phyloP scores from a whole-genome alignment of 2,888 invertebrate species.

The Zygaena filipendulae region DNA sequence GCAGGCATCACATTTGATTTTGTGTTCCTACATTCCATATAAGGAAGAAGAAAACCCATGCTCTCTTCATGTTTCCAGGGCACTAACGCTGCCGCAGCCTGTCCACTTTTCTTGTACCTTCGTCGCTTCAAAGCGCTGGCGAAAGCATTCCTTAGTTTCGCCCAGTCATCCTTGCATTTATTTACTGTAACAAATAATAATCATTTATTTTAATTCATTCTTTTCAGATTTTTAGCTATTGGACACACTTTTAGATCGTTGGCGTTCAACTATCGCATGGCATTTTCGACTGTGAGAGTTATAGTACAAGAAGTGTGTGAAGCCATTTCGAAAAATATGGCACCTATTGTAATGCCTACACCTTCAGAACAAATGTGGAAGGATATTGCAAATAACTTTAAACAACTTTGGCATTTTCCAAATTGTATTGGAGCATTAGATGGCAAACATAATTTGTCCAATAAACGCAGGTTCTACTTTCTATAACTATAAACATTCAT shows the following conservation, averaged over 20 bases:
- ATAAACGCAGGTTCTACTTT: slow-evolving; percentile 9
- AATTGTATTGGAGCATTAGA: slow-evolving; percentile 13
- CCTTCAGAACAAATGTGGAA: slow-evolving; percentile 15
- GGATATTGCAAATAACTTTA: slow-evolving; percentile 13
- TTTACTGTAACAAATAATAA: slow-evolving; percentile 15
- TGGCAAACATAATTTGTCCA: slow-evolving; percentile 15
- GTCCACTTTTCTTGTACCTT: slow-evolving; percentile 15
- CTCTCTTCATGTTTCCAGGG: slow-evolving; percentile 21
- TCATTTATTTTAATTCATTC: slow-evolving; percentile 1
- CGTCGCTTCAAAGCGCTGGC: slow-evolving; percentile 16
- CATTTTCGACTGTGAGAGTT: slow-evolving; percentile 18
- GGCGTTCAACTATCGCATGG: slow-evolving; percentile 21
- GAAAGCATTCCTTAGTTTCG: slow-evolving; percentile 17
- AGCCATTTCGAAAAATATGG: slow-evolving; percentile 20
- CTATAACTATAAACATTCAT: slow-evolving; percentile 12
- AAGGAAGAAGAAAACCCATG: slow-evolving; percentile 17
- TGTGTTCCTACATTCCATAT: slow-evolving; percentile 13
- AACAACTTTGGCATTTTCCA: slow-evolving; percentile 17
- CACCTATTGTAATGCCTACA: slow-evolving; percentile 19
- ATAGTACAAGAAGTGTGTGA: slow-evolving; percentile 23
- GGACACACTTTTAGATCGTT: slow-evolving; percentile 20
- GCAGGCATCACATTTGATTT: slow-evolving; percentile 10
- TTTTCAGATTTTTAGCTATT: slow-evolving; percentile 20
- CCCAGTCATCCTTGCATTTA: slow-evolving; percentile 17
- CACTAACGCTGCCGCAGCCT: slow-evolving; percentile 10